Conservation (phyloP, 2,113 vertebrate species). For the Glaucomys volans region DNA sequence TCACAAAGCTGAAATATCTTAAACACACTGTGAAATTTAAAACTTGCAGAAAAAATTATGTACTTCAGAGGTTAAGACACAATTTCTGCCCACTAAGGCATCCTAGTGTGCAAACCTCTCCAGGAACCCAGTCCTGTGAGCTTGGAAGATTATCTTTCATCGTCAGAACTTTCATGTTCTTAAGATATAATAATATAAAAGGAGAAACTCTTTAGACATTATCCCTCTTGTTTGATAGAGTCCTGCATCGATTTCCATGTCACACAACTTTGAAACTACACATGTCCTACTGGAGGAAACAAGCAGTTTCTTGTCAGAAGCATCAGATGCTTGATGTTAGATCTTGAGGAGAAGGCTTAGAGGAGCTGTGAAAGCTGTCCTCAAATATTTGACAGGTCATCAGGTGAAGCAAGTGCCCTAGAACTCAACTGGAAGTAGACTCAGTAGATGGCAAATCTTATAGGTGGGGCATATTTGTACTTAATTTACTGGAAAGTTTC, state of each 20-base stretch:
- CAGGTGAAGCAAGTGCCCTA: neutral
- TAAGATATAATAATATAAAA: slow-evolving; percentile 28
- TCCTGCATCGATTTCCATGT: neutral
- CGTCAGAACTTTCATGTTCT: slow-evolving; percentile 12
- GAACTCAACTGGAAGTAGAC: neutral
- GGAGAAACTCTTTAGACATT: neutral
- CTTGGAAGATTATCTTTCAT: slow-evolving; percentile 25
- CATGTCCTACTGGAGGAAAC: neutral
- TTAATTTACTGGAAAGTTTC: slow-evolving; percentile 4
- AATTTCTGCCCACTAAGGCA: neutral
- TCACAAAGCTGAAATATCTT: neutral
- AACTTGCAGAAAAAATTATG: neutral
- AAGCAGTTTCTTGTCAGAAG: neutral
- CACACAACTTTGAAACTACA: neutral
- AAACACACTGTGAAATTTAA: neutral
- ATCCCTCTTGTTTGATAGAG: neutral
- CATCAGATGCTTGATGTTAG: neutral
- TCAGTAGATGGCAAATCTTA: neutral
- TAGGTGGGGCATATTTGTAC: neutral
- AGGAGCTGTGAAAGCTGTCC: neutral
- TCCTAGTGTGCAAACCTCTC: neutral
- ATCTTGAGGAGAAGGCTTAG: neutral
- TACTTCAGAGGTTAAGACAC: neutral
- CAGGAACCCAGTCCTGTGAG: neutral
- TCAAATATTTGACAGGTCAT: neutral